Base-by-base conservation (phyloP, 1,140 invertebrate species). In the Drosophila ficusphila region DNA sequence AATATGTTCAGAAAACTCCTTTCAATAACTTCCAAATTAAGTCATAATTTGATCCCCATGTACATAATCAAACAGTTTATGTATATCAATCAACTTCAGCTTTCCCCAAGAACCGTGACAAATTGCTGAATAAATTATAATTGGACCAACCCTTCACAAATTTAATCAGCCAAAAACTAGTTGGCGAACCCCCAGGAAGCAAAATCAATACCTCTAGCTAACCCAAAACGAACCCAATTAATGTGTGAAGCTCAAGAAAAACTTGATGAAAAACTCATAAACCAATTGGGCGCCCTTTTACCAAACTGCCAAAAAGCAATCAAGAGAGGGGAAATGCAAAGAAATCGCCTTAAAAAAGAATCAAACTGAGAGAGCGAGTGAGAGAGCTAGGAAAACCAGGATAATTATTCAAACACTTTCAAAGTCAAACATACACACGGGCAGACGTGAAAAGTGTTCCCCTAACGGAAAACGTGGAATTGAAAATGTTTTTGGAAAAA, bases 361-460 rank as follows among this genome's bases (percentile, higher is more conserved):
- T 5, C 11, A 9, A n/a, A n/a, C n/a, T n/a, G n/a, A n/a, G n/a
- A n/a, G n/a, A n/a, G n/a, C n/a, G n/a, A n/a, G n/a, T n/a, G 41
- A 33, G 29, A 39, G 41, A 51, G 21, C 31, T 18, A 41, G 21
- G 42, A 48, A 81, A 85, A 77, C 82, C 74, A 58, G 74, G 54
- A 89, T 89, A 88, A 88, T 88, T 88, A 78, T 88, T 86, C 82
- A 86, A 86, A 86, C 83, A 82, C 73, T 88, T 89, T 82, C 73
- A 71, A 78, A 88, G 73, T 88, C 82, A 88, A 44, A 14, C 41
- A 23, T 25, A 21, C 18, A 41, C 39, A 78, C 51, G 75, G 25
- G 52, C 36, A 42, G 29, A 33, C 27, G 27, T 51, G 49, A 42
- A 42, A 54, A 73, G 46, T 58, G 58, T 51, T 52, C 41, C 44